Evolutionary conservation across 2,888 invertebrate genomes (phyloP).

Genomic region (Busseola fusca): DNA sequence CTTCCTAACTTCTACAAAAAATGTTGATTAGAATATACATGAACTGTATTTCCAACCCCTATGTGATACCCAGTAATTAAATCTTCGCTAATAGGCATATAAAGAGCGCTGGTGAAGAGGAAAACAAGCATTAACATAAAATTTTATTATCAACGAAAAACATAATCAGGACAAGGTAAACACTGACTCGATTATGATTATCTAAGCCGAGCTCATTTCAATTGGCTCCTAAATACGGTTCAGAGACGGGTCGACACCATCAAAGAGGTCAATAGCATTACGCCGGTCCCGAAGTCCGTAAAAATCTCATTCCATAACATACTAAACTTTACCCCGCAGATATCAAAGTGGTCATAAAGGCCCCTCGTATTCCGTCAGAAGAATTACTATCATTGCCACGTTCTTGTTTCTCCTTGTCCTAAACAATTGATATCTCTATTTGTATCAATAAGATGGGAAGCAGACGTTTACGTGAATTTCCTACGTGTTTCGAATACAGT

Average conservation of each 20-base stretch:
- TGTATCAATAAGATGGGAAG: slow-evolving; percentile 87
- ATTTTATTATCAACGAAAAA: slow-evolving; percentile 29
- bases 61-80: slow-evolving; percentile 25
- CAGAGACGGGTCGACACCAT: slow-evolving; percentile 64
- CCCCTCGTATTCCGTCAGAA: slow-evolving; percentile 73
- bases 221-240: slow-evolving; percentile 60
- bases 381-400: slow-evolving; percentile 83
- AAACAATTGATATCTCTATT: slow-evolving; percentile 89
- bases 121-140: slow-evolving; percentile 23
- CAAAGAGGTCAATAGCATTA: slow-evolving; percentile 74
- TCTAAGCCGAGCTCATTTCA: slow-evolving; percentile 50
- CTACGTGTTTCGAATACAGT: slow-evolving; percentile 85
- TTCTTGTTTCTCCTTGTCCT: slow-evolving; percentile 83
- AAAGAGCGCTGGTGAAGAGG: not conserved
- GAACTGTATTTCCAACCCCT: not conserved
- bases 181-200: slow-evolving; percentile 50
- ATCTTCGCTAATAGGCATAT: slow-evolving; percentile 2
- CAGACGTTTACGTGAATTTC: slow-evolving; percentile 86
- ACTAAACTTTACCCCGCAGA: slow-evolving; percentile 72
- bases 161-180: slow-evolving; percentile 37
- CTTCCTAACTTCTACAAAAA: not conserved
- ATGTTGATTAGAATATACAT: not conserved
- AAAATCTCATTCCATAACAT: slow-evolving; percentile 74
- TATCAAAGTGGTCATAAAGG: slow-evolving; percentile 75
- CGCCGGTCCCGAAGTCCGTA: slow-evolving; percentile 71